Percentiles rank a stretch among this genome's conserved stretches.
Conservation (phyloP, 2,888 invertebrate species). For the Dendrolimus pini region DNA sequence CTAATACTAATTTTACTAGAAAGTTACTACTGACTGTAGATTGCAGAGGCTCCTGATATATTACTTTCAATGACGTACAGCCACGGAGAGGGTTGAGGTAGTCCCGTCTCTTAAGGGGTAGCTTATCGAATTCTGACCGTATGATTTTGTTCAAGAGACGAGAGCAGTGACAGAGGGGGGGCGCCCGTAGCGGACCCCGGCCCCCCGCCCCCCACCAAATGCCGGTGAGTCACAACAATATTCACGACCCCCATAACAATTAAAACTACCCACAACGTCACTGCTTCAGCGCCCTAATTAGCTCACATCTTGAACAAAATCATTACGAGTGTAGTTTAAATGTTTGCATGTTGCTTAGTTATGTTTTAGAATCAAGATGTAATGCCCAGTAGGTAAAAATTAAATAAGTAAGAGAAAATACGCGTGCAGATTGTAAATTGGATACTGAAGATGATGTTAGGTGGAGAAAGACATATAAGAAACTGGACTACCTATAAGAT, state of each 20-base stretch:
- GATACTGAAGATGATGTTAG: too few species aligned
- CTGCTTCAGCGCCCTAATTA: conserved; percentile 11
- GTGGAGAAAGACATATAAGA: too few species aligned
- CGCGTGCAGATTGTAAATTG: too few species aligned
- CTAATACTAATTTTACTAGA: too few species aligned
- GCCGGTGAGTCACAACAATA: conserved; percentile 51
- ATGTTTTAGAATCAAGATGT: too few species aligned
- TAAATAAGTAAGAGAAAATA: too few species aligned
- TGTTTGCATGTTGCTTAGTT: background rate
- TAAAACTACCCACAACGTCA: conserved; percentile 13
- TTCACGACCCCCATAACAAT: conserved; percentile 11
- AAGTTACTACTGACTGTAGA: too few species aligned
- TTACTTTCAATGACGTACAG: too few species aligned
- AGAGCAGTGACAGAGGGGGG: conserved; percentile 52
- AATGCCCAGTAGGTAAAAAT: too few species aligned
- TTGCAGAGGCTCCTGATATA: too few species aligned
- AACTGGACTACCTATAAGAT: too few species aligned
- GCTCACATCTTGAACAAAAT: conserved; percentile 45
- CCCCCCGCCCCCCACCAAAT: conserved; percentile 41
- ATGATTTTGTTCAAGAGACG: conserved; percentile 73
- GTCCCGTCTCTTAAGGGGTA: background rate
- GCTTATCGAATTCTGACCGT: conserved; percentile 32
- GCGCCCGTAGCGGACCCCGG: conserved; percentile 53
- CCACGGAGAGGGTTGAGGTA: too few species aligned
- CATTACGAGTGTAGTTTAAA: conserved; percentile 12